These are phyloP conservation scores for Thryonomys swinderianus DNA, from an alignment of 2,113 vertebrate genomes.

Conservation along the genomic window DNA sequence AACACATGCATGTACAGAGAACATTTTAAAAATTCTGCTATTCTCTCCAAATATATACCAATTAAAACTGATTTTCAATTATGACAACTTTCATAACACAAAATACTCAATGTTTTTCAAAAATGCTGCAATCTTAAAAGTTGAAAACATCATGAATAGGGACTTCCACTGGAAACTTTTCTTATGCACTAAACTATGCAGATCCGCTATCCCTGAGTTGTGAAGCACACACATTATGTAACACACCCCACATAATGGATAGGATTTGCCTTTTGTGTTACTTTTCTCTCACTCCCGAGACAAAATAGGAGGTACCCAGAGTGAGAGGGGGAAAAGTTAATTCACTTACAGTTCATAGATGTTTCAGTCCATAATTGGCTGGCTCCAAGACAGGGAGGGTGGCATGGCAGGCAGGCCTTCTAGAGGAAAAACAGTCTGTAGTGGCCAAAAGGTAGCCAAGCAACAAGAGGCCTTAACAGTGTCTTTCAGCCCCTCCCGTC, in stretches of 20 bases:
- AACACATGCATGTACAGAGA: background rate
- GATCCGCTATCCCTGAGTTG: background rate
- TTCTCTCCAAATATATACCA: conserved; percentile 15
- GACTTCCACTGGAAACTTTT: background rate
- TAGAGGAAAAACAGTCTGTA: too few species aligned
- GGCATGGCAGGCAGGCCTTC: too few species aligned
- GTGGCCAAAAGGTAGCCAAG: too few species aligned
- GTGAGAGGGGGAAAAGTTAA: too few species aligned
- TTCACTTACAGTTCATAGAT: too few species aligned
- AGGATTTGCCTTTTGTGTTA: background rate
- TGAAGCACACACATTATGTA: background rate
- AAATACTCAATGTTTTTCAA: background rate
- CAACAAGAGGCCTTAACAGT: too few species aligned
- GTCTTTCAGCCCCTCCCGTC: too few species aligned
- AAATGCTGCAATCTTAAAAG: background rate
- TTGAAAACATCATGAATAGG: background rate
- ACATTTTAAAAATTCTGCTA: background rate
- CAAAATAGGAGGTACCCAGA: too few species aligned
- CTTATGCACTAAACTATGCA: background rate
- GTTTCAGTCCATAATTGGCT: too few species aligned
- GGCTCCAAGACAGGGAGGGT: too few species aligned
- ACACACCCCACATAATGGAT: background rate
- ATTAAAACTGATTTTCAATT: background rate
- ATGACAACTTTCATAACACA: background rate
- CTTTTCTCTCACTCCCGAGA: too few species aligned